Percentiles rank a stretch among this genome's conserved stretches.
Conservation (phyloP, 2,113 vertebrate genomes). For the Larimichthys crocea region DNA sequence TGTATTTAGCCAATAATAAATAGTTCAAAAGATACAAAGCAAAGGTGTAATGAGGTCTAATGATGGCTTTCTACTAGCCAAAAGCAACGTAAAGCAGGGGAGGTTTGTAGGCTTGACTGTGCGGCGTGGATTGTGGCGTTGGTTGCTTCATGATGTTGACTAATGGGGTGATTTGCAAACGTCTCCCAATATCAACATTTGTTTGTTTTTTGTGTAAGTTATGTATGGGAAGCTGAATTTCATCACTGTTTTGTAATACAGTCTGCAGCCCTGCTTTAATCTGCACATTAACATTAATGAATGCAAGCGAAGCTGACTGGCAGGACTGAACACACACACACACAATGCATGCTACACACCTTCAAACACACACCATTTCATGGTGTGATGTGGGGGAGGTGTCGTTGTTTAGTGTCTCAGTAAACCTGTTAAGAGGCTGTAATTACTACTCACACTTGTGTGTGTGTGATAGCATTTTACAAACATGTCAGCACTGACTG, state of each 20-base stretch:
- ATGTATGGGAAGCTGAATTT: too few relatives aligned
- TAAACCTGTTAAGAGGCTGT: slow-evolving; percentile 42
- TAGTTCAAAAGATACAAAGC: too few relatives aligned
- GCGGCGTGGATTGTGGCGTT: too few relatives aligned
- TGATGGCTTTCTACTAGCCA: too few relatives aligned
- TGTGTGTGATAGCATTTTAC: neutral
- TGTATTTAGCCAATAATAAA: too few relatives aligned
- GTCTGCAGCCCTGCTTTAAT: neutral
- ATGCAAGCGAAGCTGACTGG: neutral
- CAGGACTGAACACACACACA: neutral
- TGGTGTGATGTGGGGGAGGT: slow-evolving; percentile 20
- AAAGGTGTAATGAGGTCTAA: too few relatives aligned
- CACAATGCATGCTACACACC: slow-evolving; percentile 8
- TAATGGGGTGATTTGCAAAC: too few relatives aligned
- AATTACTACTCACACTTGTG: slow-evolving; percentile 34
- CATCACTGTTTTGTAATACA: neutral
- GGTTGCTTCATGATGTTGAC: too few relatives aligned
- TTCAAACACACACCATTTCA: neutral
- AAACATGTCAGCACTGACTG: neutral
- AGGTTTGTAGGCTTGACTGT: too few relatives aligned
- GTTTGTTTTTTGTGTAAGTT: too few relatives aligned
- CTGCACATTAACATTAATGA: neutral
- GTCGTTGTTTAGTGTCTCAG: slow-evolving; percentile 28
- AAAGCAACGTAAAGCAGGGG: too few relatives aligned
- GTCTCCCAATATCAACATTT: too few relatives aligned